These are phyloP conservation scores for Mus spretus DNA, from an alignment of 2,797 vertebrate species.

Conservation along the genomic window DNA sequence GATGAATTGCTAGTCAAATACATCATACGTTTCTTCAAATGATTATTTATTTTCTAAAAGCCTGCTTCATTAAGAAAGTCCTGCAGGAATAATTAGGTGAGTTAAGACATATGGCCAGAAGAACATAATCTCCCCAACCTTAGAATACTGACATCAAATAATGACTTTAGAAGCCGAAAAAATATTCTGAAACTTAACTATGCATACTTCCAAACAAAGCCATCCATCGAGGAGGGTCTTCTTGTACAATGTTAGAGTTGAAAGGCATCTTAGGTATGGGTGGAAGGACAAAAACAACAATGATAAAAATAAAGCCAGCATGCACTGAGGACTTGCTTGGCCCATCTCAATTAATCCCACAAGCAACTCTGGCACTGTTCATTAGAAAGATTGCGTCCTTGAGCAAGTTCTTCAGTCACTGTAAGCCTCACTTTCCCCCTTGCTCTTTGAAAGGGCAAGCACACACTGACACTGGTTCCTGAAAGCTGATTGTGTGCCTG, in stretches of 20 bases:
- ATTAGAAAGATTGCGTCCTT: background rate
- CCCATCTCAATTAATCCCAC: background rate
- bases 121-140: background rate
- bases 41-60: constrained; percentile 13
- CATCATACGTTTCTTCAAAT: background rate
- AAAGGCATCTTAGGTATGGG: background rate
- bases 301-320: background rate
- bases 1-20: background rate
- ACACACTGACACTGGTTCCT: background rate
- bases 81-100: background rate
- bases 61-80: background rate
- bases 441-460: background rate
- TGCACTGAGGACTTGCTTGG: background rate
- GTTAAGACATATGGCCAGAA: background rate
- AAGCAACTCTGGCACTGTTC: background rate
- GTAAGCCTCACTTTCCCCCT: constrained; percentile 8
- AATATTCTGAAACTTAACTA: background rate
- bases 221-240: background rate
- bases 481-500: background rate
- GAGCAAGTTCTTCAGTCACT: background rate
- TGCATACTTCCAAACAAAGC: background rate
- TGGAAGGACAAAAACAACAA: background rate
- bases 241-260: background rate
- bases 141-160: background rate
- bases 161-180: background rate